Evolutionary conservation across 2,888 invertebrate genomes (phyloP), one percentile per base, ranked within the genome.

Genomic region (Pedicia rivosa): DNA sequence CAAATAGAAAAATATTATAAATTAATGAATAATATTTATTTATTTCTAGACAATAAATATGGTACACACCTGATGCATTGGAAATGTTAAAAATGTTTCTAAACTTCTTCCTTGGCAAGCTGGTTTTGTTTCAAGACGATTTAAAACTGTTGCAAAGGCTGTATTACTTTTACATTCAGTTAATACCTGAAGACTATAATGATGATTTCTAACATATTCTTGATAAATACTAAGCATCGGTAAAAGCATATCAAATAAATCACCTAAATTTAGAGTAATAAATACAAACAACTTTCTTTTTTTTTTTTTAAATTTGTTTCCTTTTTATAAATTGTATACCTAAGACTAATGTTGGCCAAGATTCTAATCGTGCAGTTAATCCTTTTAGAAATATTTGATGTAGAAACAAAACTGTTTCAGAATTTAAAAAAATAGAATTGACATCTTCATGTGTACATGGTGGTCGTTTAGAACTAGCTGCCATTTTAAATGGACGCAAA

Each of bases 201-300:
- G 90, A 57, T 91, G 91, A 62, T 90, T 91, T 41, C 91, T 65
- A 35, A 91, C 90, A 59, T 90, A 91, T 66, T 91, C 90, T 64
- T 90, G 90, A 64, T 91, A 91, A 55, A 91, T 91, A 49, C 82
- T 83, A 62, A 91, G 65, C 90, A 91, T 91, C 36, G 91, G 90
- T 45, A 91, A 70, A 50, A 91, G 67, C 86, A 91, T 90, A 61
- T 90, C 87, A 67, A 91, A 91, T 54, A 91, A 68, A 63, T 91
- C 91, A 55, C 88, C 88, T 87, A 66, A 45, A 32, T 28, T 31
- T 16, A 24, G 26, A 33, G 19, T 20, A 26, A 33, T 14, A 25
- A 27, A 22, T n/a, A 3, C 20, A 14, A 30, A 26, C 12, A 25
- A 37, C 17, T n/a, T 7, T 12, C 6, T 27, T 13, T 27, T 27